Evolutionary conservation across 2,113 vertebrate species (phyloP).

Genomic region (Neoarius graeffei): DNA sequence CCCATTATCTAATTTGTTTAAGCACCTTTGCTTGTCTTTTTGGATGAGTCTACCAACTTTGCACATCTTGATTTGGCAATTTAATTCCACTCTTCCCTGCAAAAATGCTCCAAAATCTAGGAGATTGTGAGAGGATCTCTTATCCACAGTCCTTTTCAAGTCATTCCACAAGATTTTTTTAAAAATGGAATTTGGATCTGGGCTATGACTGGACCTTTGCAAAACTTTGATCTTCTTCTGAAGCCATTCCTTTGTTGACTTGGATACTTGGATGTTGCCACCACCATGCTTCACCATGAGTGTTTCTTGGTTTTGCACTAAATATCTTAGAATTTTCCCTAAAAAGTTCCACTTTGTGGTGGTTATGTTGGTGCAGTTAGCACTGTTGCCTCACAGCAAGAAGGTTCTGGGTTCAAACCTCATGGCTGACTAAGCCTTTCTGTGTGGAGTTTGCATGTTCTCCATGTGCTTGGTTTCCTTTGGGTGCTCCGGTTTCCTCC

Average conservation of each 20-base stretch:
- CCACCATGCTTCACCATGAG: not conserved
- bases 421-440: too few species aligned
- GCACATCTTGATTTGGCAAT: not conserved
- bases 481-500: too few species aligned
- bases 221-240: not conserved
- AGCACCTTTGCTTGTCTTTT: not conserved
- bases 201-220: not conserved
- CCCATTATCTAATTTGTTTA: not conserved
- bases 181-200: not conserved
- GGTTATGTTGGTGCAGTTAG: too few species aligned
- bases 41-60: not conserved
- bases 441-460: too few species aligned
- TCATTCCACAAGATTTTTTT: not conserved
- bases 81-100: not conserved
- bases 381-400: too few species aligned
- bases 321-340: not conserved
- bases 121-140: not conserved
- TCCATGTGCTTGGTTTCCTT: too few species aligned
- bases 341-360: not conserved
- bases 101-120: not conserved
- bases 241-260: not conserved
- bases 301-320: not conserved
- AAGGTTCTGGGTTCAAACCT: too few species aligned
- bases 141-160: not conserved
- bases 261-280: not conserved